Base-by-base conservation (phyloP, 2,113 vertebrate genomes). In the Pseudorhombus dupliciocellatus region DNA sequence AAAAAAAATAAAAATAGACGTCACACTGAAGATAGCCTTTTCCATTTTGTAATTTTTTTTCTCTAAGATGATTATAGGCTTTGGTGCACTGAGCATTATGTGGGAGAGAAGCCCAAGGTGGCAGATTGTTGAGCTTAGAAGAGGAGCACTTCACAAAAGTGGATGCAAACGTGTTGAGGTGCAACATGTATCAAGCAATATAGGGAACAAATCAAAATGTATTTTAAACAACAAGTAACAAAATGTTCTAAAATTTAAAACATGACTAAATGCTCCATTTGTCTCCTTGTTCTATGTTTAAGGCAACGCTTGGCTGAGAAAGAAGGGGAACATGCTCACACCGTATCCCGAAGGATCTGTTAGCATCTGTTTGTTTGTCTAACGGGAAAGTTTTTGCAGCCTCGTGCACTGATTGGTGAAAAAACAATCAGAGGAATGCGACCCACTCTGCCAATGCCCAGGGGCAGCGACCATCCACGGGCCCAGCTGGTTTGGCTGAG, bases 11-110 rank as follows among this genome's bases (percentile, higher is more conserved):
- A 15, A n/a, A n/a, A n/a, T n/a, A n/a, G 2, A 21, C 15, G 12
- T 10, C 42, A 55, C 51, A 48, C 24, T 51, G 44, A 54, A 70
- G 31, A 58, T 64, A 67, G 66, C 30, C 57, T 25, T 79, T 52
- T 82, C 42, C 58, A 62, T 83, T 70, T 77, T 56, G 71, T 48
- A 71, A 88, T 82, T 81, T 66, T 73, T 84, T 58, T 73, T 84
- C 55, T 60, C 70, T 62, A 79, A 66, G 75, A 83, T 86, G 89
- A 92, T 91, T 90, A 92, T 66, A 89, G 83, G 71, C 79, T 84
- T 72, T 75, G 79, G 76, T 87, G 72, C 80, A 65, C 66, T 59
- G 64, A 84, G 69, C 77, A 74, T 85, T 85, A 86, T 81, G 89
- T 75, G 77, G 68, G 63, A 81, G 79, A 83, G 80, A 79, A 83